Percentiles rank a stretch among this genome's conserved stretches.
These are phyloP conservation scores for Leptopterna dolabrata DNA, from an alignment of 2,888 invertebrate genomes.

Conservation along the genomic window DNA sequence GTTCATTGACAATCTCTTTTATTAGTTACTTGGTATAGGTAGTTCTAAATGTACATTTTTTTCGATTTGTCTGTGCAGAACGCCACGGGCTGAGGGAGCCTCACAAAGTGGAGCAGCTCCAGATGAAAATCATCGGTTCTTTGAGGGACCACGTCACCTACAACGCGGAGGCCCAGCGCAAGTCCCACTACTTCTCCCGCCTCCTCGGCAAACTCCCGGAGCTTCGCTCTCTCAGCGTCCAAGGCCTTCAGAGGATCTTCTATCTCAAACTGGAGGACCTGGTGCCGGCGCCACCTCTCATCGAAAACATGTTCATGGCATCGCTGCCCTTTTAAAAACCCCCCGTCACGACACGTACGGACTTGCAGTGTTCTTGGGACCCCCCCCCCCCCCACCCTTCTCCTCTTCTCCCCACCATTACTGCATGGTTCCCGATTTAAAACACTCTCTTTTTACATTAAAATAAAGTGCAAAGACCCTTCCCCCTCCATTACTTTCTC, in stretches of 20 bases:
- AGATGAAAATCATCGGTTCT: slow-evolving; percentile 96
- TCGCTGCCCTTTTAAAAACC: slow-evolving; percentile 87
- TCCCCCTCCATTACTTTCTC: not conserved
- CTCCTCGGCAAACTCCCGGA: slow-evolving; percentile 93
- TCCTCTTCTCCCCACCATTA: slow-evolving; percentile 35
- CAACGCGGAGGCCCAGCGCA: slow-evolving; percentile 87
- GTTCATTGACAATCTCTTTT: too few relatives aligned
- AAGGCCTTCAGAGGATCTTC: slow-evolving; percentile 94
- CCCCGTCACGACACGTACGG: slow-evolving; percentile 1
- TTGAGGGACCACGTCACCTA: slow-evolving; percentile 96
- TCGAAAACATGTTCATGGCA: slow-evolving; percentile 95
- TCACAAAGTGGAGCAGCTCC: slow-evolving; percentile 91
- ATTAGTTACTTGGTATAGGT: too few relatives aligned
- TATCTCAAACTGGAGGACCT: slow-evolving; percentile 92
- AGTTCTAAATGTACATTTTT: not conserved
- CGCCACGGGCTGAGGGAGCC: slow-evolving; percentile 93
- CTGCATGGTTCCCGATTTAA: not conserved
- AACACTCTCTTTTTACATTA: not conserved
- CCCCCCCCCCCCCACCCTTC: slow-evolving; percentile 3
- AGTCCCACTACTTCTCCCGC: slow-evolving; percentile 93
- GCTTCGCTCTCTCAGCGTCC: slow-evolving; percentile 89
- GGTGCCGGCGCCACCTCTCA: slow-evolving; percentile 90
- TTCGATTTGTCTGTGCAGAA: slow-evolving; percentile 72
- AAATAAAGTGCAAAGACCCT: slow-evolving; percentile 1
- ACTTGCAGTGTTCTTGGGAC: slow-evolving; percentile 42